These are phyloP conservation scores for Aphelocoma californica DNA, from an alignment of 2,797 vertebrate species.

Conservation along the genomic window DNA sequence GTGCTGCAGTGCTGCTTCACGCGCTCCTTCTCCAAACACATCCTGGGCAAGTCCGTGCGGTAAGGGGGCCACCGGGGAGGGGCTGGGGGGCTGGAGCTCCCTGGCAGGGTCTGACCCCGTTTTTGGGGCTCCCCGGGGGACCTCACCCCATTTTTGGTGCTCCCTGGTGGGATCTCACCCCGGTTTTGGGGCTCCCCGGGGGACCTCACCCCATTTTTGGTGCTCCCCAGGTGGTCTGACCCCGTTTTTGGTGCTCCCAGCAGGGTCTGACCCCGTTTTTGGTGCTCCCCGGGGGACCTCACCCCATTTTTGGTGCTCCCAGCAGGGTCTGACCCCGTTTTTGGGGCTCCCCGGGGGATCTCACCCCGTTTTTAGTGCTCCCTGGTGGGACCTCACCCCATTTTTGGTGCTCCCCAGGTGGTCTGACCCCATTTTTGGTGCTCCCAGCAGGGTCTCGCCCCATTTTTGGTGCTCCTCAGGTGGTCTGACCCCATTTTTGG, in stretches of 20 bases:
- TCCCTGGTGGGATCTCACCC: too few species aligned
- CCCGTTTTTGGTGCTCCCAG: not conserved
- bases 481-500: not conserved
- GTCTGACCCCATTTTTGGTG: too few species aligned
- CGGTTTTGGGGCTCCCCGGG: too few species aligned
- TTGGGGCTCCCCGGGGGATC: not conserved
- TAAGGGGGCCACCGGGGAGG: too few species aligned
- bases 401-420: too few species aligned
- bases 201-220: not conserved
- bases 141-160: too few species aligned
- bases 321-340: not conserved
- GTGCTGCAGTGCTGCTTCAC: too few species aligned
- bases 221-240: not conserved
- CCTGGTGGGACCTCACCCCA: accelerated
- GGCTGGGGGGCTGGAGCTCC: too few species aligned
- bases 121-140: too few species aligned
- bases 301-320: not conserved
- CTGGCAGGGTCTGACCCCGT: too few species aligned
- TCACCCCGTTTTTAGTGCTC: not conserved
- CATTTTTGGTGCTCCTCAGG: not conserved
- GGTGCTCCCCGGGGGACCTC: not conserved
- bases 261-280: not conserved
- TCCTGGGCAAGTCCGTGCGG: too few species aligned
- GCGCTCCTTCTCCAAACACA: too few species aligned
- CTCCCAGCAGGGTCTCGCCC: not conserved